phyloP scores from a whole-genome alignment of 2,113 vertebrate genomes.

The Pipra filicauda region DNA sequence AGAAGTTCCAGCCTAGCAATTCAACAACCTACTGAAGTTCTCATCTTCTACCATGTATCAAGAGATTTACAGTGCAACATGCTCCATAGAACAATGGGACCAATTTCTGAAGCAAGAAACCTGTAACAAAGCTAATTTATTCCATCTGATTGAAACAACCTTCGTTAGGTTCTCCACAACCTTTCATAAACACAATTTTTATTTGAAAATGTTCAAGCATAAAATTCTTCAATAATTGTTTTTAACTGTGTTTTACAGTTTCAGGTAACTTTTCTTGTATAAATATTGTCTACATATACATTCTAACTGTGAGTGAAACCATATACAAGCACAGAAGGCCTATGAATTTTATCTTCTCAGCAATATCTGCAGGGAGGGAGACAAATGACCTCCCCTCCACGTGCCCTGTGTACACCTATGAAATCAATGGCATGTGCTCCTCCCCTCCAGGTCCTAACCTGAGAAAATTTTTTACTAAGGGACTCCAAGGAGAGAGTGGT shows the following conservation, averaged over 20 bases:
- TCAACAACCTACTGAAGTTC: slow-evolving; percentile 5
- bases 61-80: not conserved
- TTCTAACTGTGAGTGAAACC: not conserved
- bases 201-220: slow-evolving; percentile 38
- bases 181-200: slow-evolving; percentile 18
- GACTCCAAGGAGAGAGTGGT: not conserved
- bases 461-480: not conserved
- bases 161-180: slow-evolving; percentile 22
- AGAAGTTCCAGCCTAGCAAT: not conserved
- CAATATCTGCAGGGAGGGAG: not conserved
- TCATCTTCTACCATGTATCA: not conserved
- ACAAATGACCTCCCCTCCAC: not conserved
- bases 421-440: not conserved
- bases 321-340: not conserved
- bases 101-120: slow-evolving; percentile 40
- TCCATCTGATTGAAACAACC: slow-evolving; percentile 21
- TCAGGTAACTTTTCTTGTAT: not conserved
- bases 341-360: not conserved
- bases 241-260: slow-evolving; percentile 19
- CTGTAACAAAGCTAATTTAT: slow-evolving; percentile 45
- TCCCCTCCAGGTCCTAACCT: not conserved
- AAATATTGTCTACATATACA: not conserved
- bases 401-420: not conserved
- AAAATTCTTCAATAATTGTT: slow-evolving; percentile 35
- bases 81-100: slow-evolving; percentile 25